A percentile compares a stretch with the other conserved stretches of the same genome.
These are phyloP conservation scores for Steinernema carpocapsae DNA, from an alignment of 2,888 invertebrate species.

Conservation along the genomic window DNA sequence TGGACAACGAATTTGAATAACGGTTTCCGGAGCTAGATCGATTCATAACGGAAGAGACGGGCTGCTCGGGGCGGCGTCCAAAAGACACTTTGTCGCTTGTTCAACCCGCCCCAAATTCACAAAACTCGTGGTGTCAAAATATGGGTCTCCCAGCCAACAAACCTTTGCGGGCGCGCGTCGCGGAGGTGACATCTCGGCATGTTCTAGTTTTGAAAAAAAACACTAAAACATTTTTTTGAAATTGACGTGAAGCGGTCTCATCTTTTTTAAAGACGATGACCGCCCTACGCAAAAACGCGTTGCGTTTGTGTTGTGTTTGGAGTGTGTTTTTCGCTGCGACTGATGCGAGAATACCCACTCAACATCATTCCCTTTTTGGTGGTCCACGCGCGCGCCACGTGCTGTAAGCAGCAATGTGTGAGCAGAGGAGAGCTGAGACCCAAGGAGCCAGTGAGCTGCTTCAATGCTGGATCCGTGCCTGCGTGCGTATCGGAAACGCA, in stretches of 20 bases:
- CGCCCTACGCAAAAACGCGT: not conserved
- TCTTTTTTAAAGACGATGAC: not conserved
- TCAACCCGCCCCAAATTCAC: conserved; percentile 23
- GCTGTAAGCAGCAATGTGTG: not conserved
- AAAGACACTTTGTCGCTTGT: conserved; percentile 10
- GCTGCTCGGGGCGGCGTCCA: conserved; percentile 21
- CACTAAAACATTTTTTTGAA: too few relatives aligned
- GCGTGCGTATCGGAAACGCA: conserved; percentile 26
- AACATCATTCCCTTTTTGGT: conserved; percentile 9
- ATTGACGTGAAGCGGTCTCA: too few relatives aligned
- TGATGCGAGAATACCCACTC: conserved; percentile 16
- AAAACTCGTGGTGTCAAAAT: conserved; percentile 34
- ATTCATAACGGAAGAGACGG: conserved; percentile 34
- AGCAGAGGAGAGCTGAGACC: too few relatives aligned
- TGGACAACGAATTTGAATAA: conserved; percentile 33
- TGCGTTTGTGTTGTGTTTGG: not conserved
- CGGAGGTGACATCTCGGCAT: too few relatives aligned
- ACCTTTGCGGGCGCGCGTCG: not conserved
- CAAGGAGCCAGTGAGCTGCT: too few relatives aligned
- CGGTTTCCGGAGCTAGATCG: conserved; percentile 34
- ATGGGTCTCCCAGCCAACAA: conserved; percentile 24
- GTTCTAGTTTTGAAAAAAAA: too few relatives aligned
- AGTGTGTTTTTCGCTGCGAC: conserved; percentile 5
- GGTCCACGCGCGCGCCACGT: not conserved
- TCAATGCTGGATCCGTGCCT: too few relatives aligned